Percentiles rank a stretch among this genome's conserved stretches.
Evolutionary conservation across 2,113 vertebrate genomes (phyloP).

Genomic region (Ageneiosus marmoratus): DNA sequence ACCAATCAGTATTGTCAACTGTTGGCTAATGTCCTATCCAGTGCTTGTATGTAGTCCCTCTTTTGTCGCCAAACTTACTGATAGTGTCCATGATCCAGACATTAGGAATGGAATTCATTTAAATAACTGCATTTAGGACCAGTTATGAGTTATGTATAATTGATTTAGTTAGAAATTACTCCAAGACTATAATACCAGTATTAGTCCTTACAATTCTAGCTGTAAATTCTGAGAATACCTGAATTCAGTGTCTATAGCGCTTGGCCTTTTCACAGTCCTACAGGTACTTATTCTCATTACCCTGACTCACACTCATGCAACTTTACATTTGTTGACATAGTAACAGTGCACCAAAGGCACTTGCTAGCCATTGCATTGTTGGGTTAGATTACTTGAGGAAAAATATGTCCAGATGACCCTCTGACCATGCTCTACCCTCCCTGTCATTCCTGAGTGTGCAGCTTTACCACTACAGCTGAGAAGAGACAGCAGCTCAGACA

Average conservation of each 20-base stretch:
- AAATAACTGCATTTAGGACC: background rate
- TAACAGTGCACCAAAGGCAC: conserved; percentile 79
- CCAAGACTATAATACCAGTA: background rate
- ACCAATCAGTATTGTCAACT: background rate
- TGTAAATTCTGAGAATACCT: background rate
- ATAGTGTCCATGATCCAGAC: background rate
- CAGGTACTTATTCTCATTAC: background rate
- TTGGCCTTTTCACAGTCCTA: background rate
- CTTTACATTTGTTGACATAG: conserved; percentile 78
- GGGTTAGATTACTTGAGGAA: conserved; percentile 70
- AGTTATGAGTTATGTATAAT: background rate
- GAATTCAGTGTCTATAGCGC: background rate
- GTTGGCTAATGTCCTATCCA: background rate
- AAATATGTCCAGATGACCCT: conserved; percentile 79
- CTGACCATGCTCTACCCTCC: conserved; percentile 71
- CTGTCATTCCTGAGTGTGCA: conserved; percentile 73
- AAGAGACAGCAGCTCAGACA: conserved; percentile 27
- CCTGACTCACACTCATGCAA: conserved; percentile 60
- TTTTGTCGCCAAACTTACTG: background rate
- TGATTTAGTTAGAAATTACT: background rate
- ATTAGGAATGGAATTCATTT: background rate
- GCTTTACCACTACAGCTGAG: conserved; percentile 69
- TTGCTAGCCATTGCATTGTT: conserved; percentile 73
- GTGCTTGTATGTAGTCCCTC: background rate
- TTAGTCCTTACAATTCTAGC: background rate